A percentile compares a stretch with the other conserved stretches of the same genome.
phyloP scores from a whole-genome alignment of 2,888 invertebrate species.

The Drosophila paramelanica region DNA sequence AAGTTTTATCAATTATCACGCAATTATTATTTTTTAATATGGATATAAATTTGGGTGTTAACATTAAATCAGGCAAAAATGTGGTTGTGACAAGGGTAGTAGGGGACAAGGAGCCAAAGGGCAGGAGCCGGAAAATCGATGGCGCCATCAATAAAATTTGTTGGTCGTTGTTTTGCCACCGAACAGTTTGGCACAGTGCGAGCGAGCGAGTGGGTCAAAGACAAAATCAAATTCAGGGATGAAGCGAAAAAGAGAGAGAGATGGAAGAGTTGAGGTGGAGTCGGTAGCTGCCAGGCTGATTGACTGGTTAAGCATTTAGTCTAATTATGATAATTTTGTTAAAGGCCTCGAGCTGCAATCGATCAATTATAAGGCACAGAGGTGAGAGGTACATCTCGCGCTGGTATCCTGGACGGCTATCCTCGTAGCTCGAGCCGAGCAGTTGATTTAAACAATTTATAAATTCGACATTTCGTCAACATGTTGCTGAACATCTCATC shows the following conservation, averaged over 20 bases:
- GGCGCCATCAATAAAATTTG: slow-evolving; percentile 30
- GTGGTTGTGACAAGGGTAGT: slow-evolving; percentile 7
- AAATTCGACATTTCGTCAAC: slow-evolving; percentile 83
- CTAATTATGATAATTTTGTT: slow-evolving; percentile 80
- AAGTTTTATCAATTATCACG: slow-evolving; percentile 13
- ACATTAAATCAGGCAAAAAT: slow-evolving; percentile 22
- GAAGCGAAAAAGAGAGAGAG: slow-evolving; percentile 1
- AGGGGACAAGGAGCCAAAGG: slow-evolving; percentile 4
- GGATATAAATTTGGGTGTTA: slow-evolving; percentile 55
- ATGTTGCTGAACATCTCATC: slow-evolving; percentile 79
- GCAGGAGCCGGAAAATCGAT: slow-evolving; percentile 26
- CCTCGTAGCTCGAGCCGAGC: slow-evolving; percentile 6
- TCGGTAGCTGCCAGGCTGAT: slow-evolving; percentile 32
- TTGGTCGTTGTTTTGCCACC: neutral
- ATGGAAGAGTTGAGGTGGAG: slow-evolving; percentile 14
- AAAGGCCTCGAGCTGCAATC: slow-evolving; percentile 78
- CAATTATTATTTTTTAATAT: slow-evolving; percentile 63
- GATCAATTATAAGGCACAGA: slow-evolving; percentile 75
- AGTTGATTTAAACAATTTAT: slow-evolving; percentile 80
- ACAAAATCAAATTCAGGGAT: slow-evolving; percentile 10
- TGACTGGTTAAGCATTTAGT: slow-evolving; percentile 66
- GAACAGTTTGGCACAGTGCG: neutral
- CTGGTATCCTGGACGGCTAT: slow-evolving; percentile 22
- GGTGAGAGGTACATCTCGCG: slow-evolving; percentile 28
- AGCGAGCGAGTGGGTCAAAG: slow-evolving; percentile 2